Percentiles rank a stretch among this genome's conserved stretches.
These are phyloP conservation scores for Aselliscus stoliczkanus DNA, from an alignment of 2,797 vertebrate species.

Conservation along the genomic window DNA sequence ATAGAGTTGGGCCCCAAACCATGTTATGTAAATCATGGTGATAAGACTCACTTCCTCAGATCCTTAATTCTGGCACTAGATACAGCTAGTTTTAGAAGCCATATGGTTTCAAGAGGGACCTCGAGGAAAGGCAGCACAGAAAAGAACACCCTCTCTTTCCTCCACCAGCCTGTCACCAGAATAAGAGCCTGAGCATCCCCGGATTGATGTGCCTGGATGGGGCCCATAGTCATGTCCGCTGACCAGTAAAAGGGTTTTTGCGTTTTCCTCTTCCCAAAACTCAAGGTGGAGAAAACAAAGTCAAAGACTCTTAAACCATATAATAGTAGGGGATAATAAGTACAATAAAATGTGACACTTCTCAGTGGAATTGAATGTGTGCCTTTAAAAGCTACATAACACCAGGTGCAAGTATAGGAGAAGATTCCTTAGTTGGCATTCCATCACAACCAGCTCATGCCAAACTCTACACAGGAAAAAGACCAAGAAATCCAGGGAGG, in stretches of 20 bases:
- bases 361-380: background rate
- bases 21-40: background rate
- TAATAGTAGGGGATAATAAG: background rate
- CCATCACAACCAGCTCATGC: background rate
- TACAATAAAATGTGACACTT: background rate
- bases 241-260: background rate
- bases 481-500: background rate
- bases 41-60: background rate
- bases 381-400: background rate
- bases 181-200: background rate
- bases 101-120: background rate
- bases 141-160: background rate
- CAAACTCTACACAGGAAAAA: background rate
- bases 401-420: background rate
- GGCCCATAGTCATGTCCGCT: background rate
- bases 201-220: background rate
- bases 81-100: background rate
- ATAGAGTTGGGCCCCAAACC: background rate
- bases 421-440: background rate
- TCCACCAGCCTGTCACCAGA: background rate
- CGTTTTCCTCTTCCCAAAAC: background rate
- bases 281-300: background rate
- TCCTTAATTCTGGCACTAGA: background rate
- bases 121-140: background rate
- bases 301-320: background rate